A percentile compares a stretch with the other conserved stretches of the same genome.
phyloP scores from a whole-genome alignment of 2,888 invertebrate genomes.

The Ganaspis brasiliensis region DNA sequence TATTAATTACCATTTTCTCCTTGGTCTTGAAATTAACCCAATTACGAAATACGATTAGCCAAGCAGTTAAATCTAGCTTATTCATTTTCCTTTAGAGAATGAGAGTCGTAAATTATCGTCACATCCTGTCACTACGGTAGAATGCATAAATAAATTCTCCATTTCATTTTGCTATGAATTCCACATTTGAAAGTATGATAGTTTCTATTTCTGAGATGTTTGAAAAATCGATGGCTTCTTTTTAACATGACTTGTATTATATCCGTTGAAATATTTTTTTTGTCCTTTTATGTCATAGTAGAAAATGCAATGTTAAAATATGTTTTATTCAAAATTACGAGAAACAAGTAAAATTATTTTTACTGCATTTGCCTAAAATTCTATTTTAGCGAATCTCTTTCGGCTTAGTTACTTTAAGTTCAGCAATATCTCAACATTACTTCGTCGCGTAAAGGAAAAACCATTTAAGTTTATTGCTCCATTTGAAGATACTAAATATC shows the following conservation, averaged over 20 bases:
- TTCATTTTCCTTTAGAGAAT: neutral
- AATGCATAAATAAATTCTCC: constrained; percentile 31
- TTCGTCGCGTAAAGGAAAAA: neutral
- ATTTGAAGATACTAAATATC: neutral
- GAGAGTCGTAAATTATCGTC: constrained; percentile 15
- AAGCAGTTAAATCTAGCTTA: constrained; percentile 15
- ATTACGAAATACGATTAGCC: constrained; percentile 1
- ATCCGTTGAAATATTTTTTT: too few relatives aligned
- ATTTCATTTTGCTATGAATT: neutral
- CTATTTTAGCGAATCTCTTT: neutral
- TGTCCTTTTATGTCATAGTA: too few relatives aligned
- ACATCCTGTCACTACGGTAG: constrained; percentile 8
- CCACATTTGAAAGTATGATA: neutral
- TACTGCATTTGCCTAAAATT: neutral
- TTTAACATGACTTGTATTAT: too few relatives aligned
- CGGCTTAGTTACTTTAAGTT: neutral
- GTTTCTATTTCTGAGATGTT: neutral
- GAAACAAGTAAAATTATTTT: too few relatives aligned
- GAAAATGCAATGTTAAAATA: too few relatives aligned
- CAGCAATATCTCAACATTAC: constrained; percentile 2
- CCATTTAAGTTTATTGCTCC: constrained; percentile 16
- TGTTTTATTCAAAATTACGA: too few relatives aligned
- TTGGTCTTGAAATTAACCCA: neutral
- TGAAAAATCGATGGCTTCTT: too few relatives aligned
- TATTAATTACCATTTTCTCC: neutral